These are phyloP conservation scores for Brachypodius melanocephalos DNA, from an alignment of 2,113 vertebrate genomes.

Conservation along the genomic window DNA sequence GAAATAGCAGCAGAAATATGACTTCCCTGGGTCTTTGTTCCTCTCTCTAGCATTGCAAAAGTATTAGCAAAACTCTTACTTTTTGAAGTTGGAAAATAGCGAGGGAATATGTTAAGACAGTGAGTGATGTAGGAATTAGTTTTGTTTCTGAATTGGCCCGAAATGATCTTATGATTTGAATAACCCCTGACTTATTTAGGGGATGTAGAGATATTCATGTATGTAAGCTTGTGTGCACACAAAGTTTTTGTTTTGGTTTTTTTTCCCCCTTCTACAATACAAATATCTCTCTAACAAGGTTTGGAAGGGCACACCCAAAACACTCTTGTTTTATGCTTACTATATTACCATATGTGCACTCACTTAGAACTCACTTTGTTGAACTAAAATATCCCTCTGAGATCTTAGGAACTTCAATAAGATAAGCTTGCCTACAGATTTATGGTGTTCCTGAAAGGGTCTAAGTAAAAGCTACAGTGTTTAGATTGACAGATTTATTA, in stretches of 20 bases:
- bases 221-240: background rate
- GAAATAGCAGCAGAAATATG: conserved; percentile 9
- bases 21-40: conserved; percentile 15
- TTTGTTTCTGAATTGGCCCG: background rate
- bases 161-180: background rate
- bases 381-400: background rate
- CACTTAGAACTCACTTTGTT: background rate
- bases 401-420: background rate
- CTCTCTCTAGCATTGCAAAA: background rate
- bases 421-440: background rate
- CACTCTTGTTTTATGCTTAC: background rate
- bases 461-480: background rate
- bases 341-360: background rate
- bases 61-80: background rate
- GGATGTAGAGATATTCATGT: background rate
- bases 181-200: background rate
- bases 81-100: background rate
- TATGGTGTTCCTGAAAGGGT: background rate
- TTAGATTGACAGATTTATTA: background rate
- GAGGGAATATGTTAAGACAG: background rate
- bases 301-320: background rate
- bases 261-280: background rate
- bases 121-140: background rate
- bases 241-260: background rate
- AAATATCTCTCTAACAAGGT: background rate